A percentile compares a stretch with the other conserved stretches of the same genome.
These are phyloP conservation scores for Amblyopsis rosae DNA, from an alignment of 2,113 vertebrate species.

Conservation along the genomic window DNA sequence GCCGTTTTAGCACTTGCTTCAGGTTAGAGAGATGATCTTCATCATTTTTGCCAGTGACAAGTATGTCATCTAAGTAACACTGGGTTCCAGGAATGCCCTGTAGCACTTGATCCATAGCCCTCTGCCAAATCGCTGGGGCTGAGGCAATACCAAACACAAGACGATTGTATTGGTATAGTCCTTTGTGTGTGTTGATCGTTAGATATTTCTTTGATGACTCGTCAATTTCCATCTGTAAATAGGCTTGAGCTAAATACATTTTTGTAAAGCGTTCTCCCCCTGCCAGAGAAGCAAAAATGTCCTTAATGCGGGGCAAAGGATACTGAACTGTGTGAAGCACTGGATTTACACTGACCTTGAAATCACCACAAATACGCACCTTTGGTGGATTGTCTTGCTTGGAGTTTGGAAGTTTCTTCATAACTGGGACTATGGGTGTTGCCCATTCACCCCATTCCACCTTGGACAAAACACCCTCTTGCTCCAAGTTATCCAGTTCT, in stretches of 20 bases:
- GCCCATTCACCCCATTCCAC: constrained; percentile 13
- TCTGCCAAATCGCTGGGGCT: constrained; percentile 27
- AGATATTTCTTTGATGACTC: neutral
- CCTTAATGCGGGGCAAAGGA: constrained; percentile 11
- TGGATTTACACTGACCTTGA: constrained; percentile 27
- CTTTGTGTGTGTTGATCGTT: constrained; percentile 26
- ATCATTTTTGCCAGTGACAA: neutral
- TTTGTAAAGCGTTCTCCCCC: constrained; percentile 13
- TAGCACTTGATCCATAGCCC: constrained; percentile 16
- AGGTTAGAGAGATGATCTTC: constrained; percentile 6
- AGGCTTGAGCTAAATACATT: neutral
- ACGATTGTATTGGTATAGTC: constrained; percentile 15
- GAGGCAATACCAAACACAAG: constrained; percentile 25
- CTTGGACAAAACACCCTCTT: neutral
- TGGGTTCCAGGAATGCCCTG: neutral
- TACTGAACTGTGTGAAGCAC: constrained; percentile 32
- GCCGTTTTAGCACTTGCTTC: constrained; percentile 10
- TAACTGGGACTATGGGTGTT: constrained; percentile 12
- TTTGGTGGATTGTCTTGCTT: neutral
- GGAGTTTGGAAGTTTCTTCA: neutral
- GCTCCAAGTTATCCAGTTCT: too few relatives aligned
- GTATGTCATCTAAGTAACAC: too few relatives aligned
- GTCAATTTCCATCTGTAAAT: too few relatives aligned
- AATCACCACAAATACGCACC: too few relatives aligned
- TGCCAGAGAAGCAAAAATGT: constrained; percentile 21